Evolutionary conservation across 2,888 invertebrate genomes (phyloP).

Genomic region (Periphyllus acericola): DNA sequence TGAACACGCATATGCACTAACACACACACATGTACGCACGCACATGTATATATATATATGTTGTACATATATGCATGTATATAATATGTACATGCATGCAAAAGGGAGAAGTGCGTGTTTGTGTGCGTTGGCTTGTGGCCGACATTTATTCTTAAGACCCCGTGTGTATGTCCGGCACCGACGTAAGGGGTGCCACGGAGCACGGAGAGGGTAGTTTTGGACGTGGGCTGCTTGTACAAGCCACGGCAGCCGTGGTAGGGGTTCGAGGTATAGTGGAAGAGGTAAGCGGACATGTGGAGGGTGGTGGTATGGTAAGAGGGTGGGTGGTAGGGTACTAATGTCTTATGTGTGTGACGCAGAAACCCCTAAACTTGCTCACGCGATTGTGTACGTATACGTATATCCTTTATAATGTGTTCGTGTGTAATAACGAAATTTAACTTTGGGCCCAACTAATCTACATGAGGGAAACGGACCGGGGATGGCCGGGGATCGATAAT

Average conservation of each 20-base stretch:
- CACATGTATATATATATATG: not conserved
- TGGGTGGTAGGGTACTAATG: slow-evolving; percentile 48
- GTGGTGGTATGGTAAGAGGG: not conserved
- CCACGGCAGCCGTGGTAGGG: not conserved
- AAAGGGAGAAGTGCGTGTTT: slow-evolving; percentile 41
- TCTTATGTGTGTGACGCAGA: slow-evolving; percentile 61
- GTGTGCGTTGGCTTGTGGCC: slow-evolving; percentile 58
- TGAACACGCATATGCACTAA: not conserved
- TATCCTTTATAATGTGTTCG: slow-evolving; percentile 62
- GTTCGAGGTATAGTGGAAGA: not conserved
- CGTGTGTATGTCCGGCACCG: slow-evolving; percentile 44
- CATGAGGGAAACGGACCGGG: slow-evolving; percentile 58
- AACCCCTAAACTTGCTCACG: slow-evolving; percentile 61
- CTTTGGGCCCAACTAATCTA: slow-evolving; percentile 60
- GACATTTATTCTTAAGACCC: slow-evolving; percentile 58
- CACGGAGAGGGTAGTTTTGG: not conserved
- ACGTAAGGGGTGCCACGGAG: not conserved
- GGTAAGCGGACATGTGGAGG: not conserved
- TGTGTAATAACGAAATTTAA: slow-evolving; percentile 62
- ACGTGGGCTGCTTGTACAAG: slow-evolving; percentile 2
- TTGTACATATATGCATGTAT: not conserved
- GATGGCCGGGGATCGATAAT: slow-evolving; percentile 60
- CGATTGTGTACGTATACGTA: slow-evolving; percentile 55
- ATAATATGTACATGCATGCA: not conserved
- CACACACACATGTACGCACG: not conserved